A percentile compares a stretch with the other conserved stretches of the same genome.
phyloP scores from a whole-genome alignment of 2,888 invertebrate genomes.

The Anorthoa munda region DNA sequence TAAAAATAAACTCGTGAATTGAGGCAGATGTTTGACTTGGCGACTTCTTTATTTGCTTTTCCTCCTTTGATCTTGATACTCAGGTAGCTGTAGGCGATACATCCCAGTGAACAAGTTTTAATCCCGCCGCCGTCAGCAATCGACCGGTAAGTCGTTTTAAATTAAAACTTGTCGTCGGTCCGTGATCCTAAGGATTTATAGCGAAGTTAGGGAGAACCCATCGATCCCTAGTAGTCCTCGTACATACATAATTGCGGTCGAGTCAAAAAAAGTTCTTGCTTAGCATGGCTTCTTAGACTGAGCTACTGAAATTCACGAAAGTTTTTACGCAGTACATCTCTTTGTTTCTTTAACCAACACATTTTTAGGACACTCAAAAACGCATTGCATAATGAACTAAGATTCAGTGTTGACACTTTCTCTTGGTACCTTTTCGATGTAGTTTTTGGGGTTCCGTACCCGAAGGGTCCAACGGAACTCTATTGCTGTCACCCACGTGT shows the following conservation, averaged over 20 bases:
- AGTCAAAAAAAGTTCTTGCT: conserved; percentile 50
- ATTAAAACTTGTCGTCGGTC: conserved; percentile 83
- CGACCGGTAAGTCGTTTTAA: conserved; percentile 86
- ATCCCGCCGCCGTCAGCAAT: conserved; percentile 81
- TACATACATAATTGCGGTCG: conserved; percentile 70
- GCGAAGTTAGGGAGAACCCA: conserved; percentile 67
- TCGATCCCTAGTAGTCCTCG: conserved; percentile 66
- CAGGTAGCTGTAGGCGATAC: conserved; percentile 74
- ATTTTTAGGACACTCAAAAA: neutral
- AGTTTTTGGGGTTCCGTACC: neutral
- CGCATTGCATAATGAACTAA: neutral
- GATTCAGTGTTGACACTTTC: neutral
- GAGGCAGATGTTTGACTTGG: conserved; percentile 52
- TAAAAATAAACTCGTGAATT: conserved; percentile 60
- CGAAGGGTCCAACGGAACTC: no score
- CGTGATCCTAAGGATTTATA: conserved; percentile 76
- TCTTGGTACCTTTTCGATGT: neutral
- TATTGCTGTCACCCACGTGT: no score
- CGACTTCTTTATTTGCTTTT: conserved; percentile 69
- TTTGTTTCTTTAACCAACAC: neutral
- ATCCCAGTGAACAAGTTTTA: conserved; percentile 78
- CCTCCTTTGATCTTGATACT: conserved; percentile 70
- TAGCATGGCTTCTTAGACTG: conserved; percentile 9
- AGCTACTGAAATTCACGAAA: neutral
- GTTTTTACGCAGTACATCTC: neutral